Conservation (phyloP, 2,888 invertebrate genomes). For the Norana najaformis region DNA sequence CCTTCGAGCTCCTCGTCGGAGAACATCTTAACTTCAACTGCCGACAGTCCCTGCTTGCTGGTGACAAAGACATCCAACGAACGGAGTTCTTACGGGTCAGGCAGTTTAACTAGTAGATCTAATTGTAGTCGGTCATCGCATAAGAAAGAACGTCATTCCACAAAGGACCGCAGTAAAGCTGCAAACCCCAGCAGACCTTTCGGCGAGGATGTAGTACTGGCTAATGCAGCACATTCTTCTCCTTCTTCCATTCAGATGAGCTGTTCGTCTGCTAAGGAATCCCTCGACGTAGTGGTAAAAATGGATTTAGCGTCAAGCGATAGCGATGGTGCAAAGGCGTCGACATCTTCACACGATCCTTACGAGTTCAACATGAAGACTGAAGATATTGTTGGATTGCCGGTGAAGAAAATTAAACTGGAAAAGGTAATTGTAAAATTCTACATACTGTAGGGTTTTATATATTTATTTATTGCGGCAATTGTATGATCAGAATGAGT, state of each 20-base stretch:
- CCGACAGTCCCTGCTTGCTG: not conserved
- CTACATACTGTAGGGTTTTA: not conserved
- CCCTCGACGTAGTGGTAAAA: not conserved
- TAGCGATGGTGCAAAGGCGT: constrained; percentile 31
- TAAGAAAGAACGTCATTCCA: constrained; percentile 17
- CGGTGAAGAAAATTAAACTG: constrained; percentile 41
- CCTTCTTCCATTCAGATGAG: not conserved
- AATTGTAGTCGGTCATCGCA: not conserved
- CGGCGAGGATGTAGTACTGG: not conserved
- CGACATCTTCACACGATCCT: constrained; percentile 36
- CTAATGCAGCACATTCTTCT: not conserved
- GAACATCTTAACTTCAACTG: not conserved
- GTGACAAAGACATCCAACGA: not conserved
- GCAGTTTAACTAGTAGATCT: not conserved
- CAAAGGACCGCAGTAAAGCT: not conserved
- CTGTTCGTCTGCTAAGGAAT: not conserved
- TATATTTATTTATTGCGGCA: not conserved
- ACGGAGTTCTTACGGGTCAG: not conserved
- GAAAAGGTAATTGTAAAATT: constrained; percentile 32
- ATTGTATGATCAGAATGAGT: too few species aligned
- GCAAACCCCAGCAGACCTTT: not conserved
- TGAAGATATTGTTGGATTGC: constrained; percentile 35
- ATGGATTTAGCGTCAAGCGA: not conserved
- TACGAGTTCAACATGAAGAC: constrained; percentile 44
- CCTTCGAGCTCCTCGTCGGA: not conserved